A percentile compares a stretch with the other conserved stretches of the same genome.
phyloP scores from a whole-genome alignment of 1,140 invertebrate genomes.

The Listronotus bonariensis region DNA sequence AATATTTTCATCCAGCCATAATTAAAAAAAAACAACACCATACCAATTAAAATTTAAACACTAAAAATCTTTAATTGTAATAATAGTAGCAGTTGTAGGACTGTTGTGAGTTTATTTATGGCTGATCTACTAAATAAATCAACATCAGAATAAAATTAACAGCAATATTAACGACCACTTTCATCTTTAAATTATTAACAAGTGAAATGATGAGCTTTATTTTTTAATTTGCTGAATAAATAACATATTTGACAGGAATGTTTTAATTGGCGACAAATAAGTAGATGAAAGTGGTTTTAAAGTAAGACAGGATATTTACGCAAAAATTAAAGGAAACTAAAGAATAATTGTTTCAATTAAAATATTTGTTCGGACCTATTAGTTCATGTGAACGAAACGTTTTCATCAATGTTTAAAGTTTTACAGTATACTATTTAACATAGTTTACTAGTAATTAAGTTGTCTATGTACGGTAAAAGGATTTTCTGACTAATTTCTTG shows the following conservation, averaged over 20 bases:
- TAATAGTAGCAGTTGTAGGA: too few relatives aligned
- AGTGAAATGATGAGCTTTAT: conserved; percentile 1
- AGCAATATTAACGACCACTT: background rate
- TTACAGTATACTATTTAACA: too few relatives aligned
- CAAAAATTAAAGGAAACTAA: conserved; percentile 20
- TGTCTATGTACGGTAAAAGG: background rate
- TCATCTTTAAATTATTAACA: conserved; percentile 2
- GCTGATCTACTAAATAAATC: background rate
- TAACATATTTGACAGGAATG: conserved; percentile 11
- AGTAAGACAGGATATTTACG: conserved; percentile 20
- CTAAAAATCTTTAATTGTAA: too few relatives aligned
- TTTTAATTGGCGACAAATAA: conserved; percentile 17
- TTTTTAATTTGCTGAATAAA: conserved; percentile 6
- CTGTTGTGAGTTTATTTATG: too few relatives aligned
- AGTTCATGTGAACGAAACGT: conserved; percentile 16
- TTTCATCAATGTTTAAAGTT: background rate
- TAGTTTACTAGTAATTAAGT: background rate
- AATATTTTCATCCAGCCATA: too few relatives aligned
- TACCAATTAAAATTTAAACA: too few relatives aligned
- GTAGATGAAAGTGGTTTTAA: conserved; percentile 16
- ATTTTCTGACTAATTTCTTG: background rate
- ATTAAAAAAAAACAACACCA: too few relatives aligned
- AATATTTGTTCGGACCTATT: background rate
- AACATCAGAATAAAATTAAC: background rate
- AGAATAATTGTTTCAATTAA: conserved; percentile 15